Evolutionary conservation across 2,797 vertebrate species (phyloP), one percentile per base, ranked within the genome.

Genomic region (Acipenser transmontanus): DNA sequence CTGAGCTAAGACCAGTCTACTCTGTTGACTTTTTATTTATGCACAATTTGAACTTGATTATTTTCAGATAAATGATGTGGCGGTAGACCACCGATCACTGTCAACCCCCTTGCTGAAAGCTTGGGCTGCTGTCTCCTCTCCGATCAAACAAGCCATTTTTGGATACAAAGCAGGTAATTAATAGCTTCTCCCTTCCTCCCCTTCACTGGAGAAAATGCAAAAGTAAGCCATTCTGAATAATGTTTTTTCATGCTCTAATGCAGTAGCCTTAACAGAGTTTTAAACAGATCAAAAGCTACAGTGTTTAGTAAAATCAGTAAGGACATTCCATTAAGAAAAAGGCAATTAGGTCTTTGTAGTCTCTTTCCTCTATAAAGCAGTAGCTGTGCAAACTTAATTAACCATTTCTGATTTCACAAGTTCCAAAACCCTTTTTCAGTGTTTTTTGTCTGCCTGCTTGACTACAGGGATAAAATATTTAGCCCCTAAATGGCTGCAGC

Each of bases 321-420:
- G 61, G 63, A 72, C 61, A 66, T 63, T 59, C 67, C 70, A 69
- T 69, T 72, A 66, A 54, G 63, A 69, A 54, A 66, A 61, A 66
- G 62, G 67, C 67, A 72, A 72, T 72, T 72, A 68, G 59, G 54
- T 57, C 67, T 66, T 72, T 62, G 60, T 68, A 66, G 52, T 57
- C 47, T 50, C 63, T 68, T 62, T 65, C 50, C 52, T 59, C 59
- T 17, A 20, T n/a, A 47, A 34, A 34, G 50, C 12, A 8, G 49
- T 68, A 63, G 62, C 34, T 66, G 70, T 57, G 70, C 59, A 66
- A 71, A 69, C 63, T 59, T 69, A 72, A 72, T 66, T 72, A 66
- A 66, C 70, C 68, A 57, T 72, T 72, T 63, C 52, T 49, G 61
- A 68, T 59, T 65, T 72, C 61, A 65, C 47, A 47, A 63, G 64